Percentiles rank a stretch among this genome's conserved stretches.
Conservation (phyloP, 1,140 invertebrate species). For the Spodoptera frugiperda region DNA sequence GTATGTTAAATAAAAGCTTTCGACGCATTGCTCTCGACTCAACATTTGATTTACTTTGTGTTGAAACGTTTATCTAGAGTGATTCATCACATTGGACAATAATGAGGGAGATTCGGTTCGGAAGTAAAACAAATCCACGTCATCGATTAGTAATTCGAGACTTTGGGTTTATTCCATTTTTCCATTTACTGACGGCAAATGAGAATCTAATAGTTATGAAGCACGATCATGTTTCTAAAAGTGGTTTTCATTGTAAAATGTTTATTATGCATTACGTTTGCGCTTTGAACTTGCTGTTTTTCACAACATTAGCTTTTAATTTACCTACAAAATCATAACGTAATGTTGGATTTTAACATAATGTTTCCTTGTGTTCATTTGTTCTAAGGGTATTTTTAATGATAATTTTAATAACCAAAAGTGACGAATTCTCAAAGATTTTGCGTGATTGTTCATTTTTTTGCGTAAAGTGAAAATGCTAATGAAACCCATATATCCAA, state of each 20-base stretch:
- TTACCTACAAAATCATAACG: too few species aligned
- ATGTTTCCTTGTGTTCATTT: too few species aligned
- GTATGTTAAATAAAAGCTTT: conserved; percentile 67
- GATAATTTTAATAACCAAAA: too few species aligned
- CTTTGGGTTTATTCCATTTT: conserved; percentile 51
- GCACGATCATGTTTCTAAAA: conserved; percentile 49
- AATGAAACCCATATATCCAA: conserved; percentile 6
- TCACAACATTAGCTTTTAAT: neutral
- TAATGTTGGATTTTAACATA: too few species aligned
- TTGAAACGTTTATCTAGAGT: conserved; percentile 76
- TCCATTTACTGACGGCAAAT: conserved; percentile 40
- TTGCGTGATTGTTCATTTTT: neutral
- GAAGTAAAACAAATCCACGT: conserved; percentile 72
- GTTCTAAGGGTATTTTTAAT: too few species aligned
- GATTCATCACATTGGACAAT: conserved; percentile 78
- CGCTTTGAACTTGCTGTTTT: neutral
- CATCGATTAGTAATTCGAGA: conserved; percentile 79
- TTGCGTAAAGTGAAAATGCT: conserved; percentile 9
- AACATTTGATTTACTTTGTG: conserved; percentile 74
- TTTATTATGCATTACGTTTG: conserved; percentile 3
- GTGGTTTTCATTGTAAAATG: conserved; percentile 34
- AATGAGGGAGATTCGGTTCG: conserved; percentile 70
- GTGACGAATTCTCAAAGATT: too few species aligned
- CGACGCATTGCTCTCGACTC: conserved; percentile 58
- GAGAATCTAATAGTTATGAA: conserved; percentile 43